These are phyloP conservation scores for Hydractinia symbiolongicarpus DNA, from an alignment of 30 jellyfish, hydroid and myxozoan species.

Conservation along the genomic window DNA sequence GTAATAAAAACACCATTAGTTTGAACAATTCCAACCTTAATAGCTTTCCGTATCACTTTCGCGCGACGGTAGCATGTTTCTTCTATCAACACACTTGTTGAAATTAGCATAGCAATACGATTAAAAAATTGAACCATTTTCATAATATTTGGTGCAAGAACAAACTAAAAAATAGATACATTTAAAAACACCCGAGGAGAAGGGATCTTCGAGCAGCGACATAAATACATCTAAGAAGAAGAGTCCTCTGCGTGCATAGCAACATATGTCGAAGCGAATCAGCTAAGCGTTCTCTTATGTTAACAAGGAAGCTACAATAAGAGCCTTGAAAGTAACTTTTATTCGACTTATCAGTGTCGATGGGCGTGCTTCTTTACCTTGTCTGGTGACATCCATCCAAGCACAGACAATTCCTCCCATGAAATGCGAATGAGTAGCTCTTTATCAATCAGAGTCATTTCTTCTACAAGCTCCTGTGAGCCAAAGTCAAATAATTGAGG, in stretches of 20 bases:
- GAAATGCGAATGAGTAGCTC: conserved; percentile 79
- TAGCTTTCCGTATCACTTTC: conserved; percentile 70
- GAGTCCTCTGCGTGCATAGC: too few relatives aligned
- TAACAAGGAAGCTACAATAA: too few relatives aligned
- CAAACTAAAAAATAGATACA: conserved; percentile 37
- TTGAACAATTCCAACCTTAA: conserved; percentile 42
- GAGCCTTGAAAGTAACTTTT: too few relatives aligned
- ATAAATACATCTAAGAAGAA: too few relatives aligned
- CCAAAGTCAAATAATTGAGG: conserved; percentile 65
- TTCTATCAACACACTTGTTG: conserved; percentile 70
- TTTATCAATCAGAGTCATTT: conserved; percentile 75
- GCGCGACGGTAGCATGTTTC: conserved; percentile 72
- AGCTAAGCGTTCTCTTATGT: too few relatives aligned
- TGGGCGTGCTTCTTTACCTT: conserved; percentile 37
- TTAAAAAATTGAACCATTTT: conserved; percentile 87
- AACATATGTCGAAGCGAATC: too few relatives aligned
- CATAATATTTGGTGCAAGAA: conserved; percentile 83
- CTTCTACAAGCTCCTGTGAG: conserved; percentile 79
- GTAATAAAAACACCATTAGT: too few relatives aligned
- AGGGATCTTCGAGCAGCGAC: too few relatives aligned
- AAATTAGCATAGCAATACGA: conserved; percentile 83
- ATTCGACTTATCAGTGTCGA: too few relatives aligned
- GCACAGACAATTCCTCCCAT: conserved; percentile 77
- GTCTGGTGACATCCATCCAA: conserved; percentile 89
- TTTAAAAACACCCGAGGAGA: background rate